Evolutionary conservation across 35 echinoderm and acorn worm genomes (phyloP), one percentile per base, ranked within the genome.

Genomic region (Apostichopus parvimensis): DNA sequence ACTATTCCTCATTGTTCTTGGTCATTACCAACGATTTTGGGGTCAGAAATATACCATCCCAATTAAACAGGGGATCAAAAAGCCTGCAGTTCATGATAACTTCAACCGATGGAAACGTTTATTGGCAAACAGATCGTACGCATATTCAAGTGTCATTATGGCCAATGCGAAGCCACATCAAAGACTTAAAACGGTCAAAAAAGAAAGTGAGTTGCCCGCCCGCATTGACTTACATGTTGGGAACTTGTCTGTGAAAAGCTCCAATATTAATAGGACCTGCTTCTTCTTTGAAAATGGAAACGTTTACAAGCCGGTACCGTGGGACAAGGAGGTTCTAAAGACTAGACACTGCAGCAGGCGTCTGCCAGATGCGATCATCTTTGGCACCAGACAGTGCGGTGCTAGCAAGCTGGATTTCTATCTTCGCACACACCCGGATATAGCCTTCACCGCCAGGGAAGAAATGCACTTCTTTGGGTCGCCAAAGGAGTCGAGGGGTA

Each of bases 401-500:
- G 85, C 95, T 9, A 90, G 61, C 53, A 87, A 89, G 8, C 55
- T 96, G 26, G 79, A 77, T 52, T 92, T 92, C 54, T 92, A 87
- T 57, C 82, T 96, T 13, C 25, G 72, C 5, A 71, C 78, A 6
- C 95, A 96, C 77, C 95, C 95, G 9, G 84, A 91, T 28, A 18
- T 96, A 12, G 88, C 81, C 7, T 89, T 89, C 55, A 53, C 79
- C 9, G 61, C 79, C 10, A 79, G 62, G 28, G 53, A 78, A 52
- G 95, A 96, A 22, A 70, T 91, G 23, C 88, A 96, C 70, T 96
- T 91, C 82, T 96, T 93, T 83, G 86, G 89, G 53, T 77, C 89
- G 22, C 89, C 87, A 1, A 93, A 70, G 23, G 72, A 90, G 11
- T 24, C 89, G 18, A 58, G 58, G 77, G 96, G 87, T 57, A 79